phyloP scores from a whole-genome alignment of 2,113 vertebrate genomes.

The Noturus placidus region DNA sequence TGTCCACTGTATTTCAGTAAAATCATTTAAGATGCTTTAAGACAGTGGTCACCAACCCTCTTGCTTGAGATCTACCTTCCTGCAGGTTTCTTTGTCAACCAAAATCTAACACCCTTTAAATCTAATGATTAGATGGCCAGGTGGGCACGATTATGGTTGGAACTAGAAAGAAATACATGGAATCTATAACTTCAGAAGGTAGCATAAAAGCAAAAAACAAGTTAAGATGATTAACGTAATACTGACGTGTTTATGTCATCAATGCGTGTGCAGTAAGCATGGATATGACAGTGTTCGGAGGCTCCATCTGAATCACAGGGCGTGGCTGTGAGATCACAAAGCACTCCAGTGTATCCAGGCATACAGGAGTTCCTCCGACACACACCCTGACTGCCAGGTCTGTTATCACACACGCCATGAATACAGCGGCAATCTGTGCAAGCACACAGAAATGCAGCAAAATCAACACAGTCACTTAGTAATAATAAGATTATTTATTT shows the following conservation, averaged over 20 bases:
- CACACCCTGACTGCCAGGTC: slow-evolving; percentile 80
- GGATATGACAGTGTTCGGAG: slow-evolving; percentile 79
- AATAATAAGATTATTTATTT: neutral
- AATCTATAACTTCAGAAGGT: neutral
- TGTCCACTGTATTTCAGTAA: neutral
- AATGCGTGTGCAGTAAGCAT: slow-evolving; percentile 76
- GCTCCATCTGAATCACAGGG: slow-evolving; percentile 71
- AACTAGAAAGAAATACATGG: neutral
- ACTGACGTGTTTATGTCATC: slow-evolving; percentile 43
- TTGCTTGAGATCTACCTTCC: too few relatives aligned
- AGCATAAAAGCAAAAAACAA: neutral
- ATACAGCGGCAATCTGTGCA: slow-evolving; percentile 84
- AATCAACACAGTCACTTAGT: neutral
- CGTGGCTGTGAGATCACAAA: slow-evolving; percentile 77
- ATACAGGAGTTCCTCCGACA: slow-evolving; percentile 83
- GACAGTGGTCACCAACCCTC: neutral
- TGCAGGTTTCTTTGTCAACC: too few relatives aligned
- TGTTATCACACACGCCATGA: slow-evolving; percentile 93
- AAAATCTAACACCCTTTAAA: too few relatives aligned
- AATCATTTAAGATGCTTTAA: neutral
- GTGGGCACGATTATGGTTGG: too few relatives aligned
- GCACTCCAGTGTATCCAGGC: slow-evolving; percentile 78
- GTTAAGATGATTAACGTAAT: neutral
- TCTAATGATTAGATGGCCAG: too few relatives aligned
- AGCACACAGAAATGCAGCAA: neutral